Evolutionary conservation across 2,113 vertebrate genomes (phyloP).

Genomic region (Etheostoma spectabile): DNA sequence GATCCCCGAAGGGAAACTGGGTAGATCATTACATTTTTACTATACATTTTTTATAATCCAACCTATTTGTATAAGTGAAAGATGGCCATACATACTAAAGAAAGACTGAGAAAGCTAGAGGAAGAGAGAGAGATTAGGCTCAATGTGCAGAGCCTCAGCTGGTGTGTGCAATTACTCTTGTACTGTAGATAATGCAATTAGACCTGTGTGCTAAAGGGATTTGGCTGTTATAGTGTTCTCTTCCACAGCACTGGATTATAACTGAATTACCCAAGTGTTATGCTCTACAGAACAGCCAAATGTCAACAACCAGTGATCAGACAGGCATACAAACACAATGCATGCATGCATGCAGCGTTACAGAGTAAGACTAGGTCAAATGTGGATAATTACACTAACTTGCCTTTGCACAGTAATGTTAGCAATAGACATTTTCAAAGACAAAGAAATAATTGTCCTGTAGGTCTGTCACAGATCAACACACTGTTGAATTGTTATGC

Average conservation of each 20-base stretch:
- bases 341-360: conserved; percentile 6
- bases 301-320: conserved; percentile 65
- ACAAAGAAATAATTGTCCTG: background rate
- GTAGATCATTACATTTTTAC: background rate
- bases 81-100: background rate
- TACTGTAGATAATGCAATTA: conserved; percentile 78
- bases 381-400: conserved; percentile 39
- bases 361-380: conserved; percentile 35
- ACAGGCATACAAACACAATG: conserved; percentile 32
- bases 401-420: conserved; percentile 3
- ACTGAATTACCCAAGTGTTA: conserved; percentile 58
- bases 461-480: background rate
- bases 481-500: background rate
- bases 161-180: conserved; percentile 68
- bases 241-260: conserved; percentile 67
- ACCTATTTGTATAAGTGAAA: background rate
- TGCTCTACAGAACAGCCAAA: conserved; percentile 61
- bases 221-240: conserved; percentile 58
- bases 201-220: conserved; percentile 68
- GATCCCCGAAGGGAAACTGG: too few species aligned
- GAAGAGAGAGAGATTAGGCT: conserved; percentile 6
- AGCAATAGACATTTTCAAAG: background rate
- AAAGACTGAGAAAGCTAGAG: background rate
- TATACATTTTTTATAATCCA: too few species aligned
- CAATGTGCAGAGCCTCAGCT: conserved; percentile 63